Evolutionary conservation across 2,797 vertebrate genomes (phyloP), one percentile per base, ranked within the genome.

Genomic region (Ceyx erithaca): DNA sequence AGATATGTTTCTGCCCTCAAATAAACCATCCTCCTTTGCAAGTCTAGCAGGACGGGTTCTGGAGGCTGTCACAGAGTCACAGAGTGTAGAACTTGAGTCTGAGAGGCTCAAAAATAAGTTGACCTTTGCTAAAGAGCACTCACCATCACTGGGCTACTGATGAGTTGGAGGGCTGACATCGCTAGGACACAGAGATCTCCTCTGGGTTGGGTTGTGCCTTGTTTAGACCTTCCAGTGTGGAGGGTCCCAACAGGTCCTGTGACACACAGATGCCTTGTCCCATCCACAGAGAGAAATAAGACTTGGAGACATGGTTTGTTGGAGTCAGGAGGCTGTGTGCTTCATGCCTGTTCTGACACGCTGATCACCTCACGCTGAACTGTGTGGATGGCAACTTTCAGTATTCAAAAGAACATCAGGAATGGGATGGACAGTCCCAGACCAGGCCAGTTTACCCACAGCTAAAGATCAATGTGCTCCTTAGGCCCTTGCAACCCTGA

Each of bases 371-470:
- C 14, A 61, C 25, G n/a, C 23, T 31, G 51, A 4, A 35, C n/a
- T 43, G 6, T 10, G 18, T 31, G 23, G 20, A 1, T 64, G 26
- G 6, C 0, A 1, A 33, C 20, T 76, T 75, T 48, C 0, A 0
- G 14, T 73, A 54, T 20, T 12, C 12, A 16, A n/a, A 4, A 49
- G n/a, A 21, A 49, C 21, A 43, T 49, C 14, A 45, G 52, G 13
- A 67, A 71, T 64, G 14, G 6, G 30, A 72, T 15, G 17, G 25
- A 31, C 16, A 22, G 63, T 41, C 9, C 19, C 67, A 84, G 49
- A 59, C 13, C 1, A 2, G 13, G 12, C 14, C 43, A 58, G 26
- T 23, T 80, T 20, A 51, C 14, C 17, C 37, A 20, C 43, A 62
- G 49, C 22, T 57, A 19, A 51, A 49, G 23, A 67, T 31, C 80